Conservation (phyloP, 2,797 vertebrate genomes). For the Schizopygopsis malacanthus region DNA sequence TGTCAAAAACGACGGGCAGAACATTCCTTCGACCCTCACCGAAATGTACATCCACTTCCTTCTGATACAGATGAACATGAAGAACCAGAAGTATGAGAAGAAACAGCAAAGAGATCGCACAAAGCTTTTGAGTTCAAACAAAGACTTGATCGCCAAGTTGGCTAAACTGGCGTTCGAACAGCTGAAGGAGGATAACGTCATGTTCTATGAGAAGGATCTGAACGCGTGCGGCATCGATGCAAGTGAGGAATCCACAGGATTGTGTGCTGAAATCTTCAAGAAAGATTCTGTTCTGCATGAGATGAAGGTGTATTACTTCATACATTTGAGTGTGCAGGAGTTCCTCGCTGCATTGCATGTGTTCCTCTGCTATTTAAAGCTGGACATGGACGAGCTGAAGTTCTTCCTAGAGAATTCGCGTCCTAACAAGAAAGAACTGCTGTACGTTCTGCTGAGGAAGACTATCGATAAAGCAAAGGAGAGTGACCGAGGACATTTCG, state of each 20-base stretch:
- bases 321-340: conserved; percentile 57
- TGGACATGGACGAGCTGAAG: neutral
- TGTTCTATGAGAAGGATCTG: conserved; percentile 53
- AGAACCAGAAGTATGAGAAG: conserved; percentile 37
- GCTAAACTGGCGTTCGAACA: conserved; percentile 54
- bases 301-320: conserved; percentile 56
- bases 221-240: conserved; percentile 37
- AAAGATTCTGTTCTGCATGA: conserved; percentile 36
- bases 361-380: conserved; percentile 47
- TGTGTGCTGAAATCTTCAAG: conserved; percentile 58
- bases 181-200: conserved; percentile 41
- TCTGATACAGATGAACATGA: conserved; percentile 49
- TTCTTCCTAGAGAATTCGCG: conserved; percentile 25
- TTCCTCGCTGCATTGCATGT: conserved; percentile 60
- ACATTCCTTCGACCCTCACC: conserved; percentile 51
- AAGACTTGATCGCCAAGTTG: conserved; percentile 47
- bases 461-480: conserved; percentile 28
- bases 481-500: conserved; percentile 44
- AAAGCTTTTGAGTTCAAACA: conserved; percentile 13
- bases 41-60: conserved; percentile 59
- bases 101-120: neutral
- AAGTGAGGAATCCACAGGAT: conserved; percentile 28
- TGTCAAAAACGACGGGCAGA: neutral
- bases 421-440: neutral
- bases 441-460: conserved; percentile 43